Base-by-base conservation (phyloP, 2,888 invertebrate species). In the Criorhina ranunculi region DNA sequence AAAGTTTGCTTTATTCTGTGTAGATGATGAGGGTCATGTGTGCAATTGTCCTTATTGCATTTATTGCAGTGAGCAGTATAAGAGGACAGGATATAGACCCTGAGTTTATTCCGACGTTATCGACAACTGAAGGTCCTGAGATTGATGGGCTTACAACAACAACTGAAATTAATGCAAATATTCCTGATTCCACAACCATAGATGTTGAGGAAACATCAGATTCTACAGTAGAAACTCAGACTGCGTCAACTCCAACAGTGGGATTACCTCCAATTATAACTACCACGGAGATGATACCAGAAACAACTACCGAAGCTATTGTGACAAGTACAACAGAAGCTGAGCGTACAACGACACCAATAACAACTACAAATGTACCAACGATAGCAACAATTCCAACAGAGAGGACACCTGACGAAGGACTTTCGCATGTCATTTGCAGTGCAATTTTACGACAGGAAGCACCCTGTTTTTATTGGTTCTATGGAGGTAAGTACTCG, bases 61-160 rank as follows among this genome's bases (percentile, higher is more conserved):
- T 70, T 2, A 5, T 31, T 64, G 24, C n/a, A 46, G 8, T 64
- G 6, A 40, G 24, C 1, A 62, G 40, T 35, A 31, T 60, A 62
- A 40, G 5, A 1, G 66, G 55, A 15, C 82, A 83, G 46, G 78
- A 83, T 57, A 73, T 78, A 29, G 64, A 72, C 5, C 78, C 78
- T 6, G 35, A 55, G 29, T 29, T 8, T n/a, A 19, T 78, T 40
- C 70, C 62, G 0, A 31, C 7, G 15, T 66, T 29, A 40, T 0
- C 44, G 6, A 75, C 62, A 7, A 76, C 46, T 3, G 9, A 62
- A 53, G 31, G 49, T 12, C 62, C 80, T n/a, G n/a, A n/a, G n/a
- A n/a, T n/a, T n/a, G n/a, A n/a, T n/a, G n/a, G n/a, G n/a, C n/a
- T n/a, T n/a, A n/a, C n/a, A n/a, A n/a, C n/a, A n/a, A n/a, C n/a